Conservation (phyloP, 2,797 vertebrate species). For the Siniperca obscura region DNA sequence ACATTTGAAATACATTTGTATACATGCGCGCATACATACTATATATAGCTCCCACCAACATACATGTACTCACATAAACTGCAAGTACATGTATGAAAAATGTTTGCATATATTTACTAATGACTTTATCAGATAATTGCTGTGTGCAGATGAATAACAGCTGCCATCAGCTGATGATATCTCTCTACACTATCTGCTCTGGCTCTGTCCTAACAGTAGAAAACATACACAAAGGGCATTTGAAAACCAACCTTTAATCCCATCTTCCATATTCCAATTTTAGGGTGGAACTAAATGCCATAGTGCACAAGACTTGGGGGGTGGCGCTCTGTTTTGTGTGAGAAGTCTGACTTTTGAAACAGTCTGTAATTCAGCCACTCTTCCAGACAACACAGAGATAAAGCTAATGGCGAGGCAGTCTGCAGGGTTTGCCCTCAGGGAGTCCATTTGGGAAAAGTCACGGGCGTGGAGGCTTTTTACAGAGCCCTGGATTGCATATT, state of each 20-base stretch:
- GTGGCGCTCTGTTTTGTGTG: slow-evolving; percentile 16
- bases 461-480: slow-evolving; percentile 13
- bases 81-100: not conserved
- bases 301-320: slow-evolving; percentile 4
- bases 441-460: slow-evolving; percentile 56
- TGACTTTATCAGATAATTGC: slow-evolving; percentile 34
- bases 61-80: not conserved
- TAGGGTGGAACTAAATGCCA: slow-evolving; percentile 43
- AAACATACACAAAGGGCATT: slow-evolving; percentile 1
- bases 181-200: slow-evolving; percentile 11
- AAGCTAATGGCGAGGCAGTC: slow-evolving; percentile 26
- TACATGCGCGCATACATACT: not conserved
- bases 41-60: not conserved
- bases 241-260: not conserved
- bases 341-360: slow-evolving; percentile 45
- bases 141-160: slow-evolving; percentile 30
- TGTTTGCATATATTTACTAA: slow-evolving; percentile 32
- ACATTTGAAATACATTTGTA: not conserved
- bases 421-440: slow-evolving; percentile 36
- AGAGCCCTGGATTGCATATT: slow-evolving; percentile 28
- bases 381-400: slow-evolving; percentile 40
- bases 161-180: slow-evolving; percentile 19
- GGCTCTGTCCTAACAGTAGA: slow-evolving; percentile 20
- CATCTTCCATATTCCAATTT: slow-evolving; percentile 17
- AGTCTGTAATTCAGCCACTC: slow-evolving; percentile 35